Evolutionary conservation across 1,140 invertebrate species (phyloP), one percentile per base, ranked within the genome.

Genomic region (Atopsyche davidsoni): DNA sequence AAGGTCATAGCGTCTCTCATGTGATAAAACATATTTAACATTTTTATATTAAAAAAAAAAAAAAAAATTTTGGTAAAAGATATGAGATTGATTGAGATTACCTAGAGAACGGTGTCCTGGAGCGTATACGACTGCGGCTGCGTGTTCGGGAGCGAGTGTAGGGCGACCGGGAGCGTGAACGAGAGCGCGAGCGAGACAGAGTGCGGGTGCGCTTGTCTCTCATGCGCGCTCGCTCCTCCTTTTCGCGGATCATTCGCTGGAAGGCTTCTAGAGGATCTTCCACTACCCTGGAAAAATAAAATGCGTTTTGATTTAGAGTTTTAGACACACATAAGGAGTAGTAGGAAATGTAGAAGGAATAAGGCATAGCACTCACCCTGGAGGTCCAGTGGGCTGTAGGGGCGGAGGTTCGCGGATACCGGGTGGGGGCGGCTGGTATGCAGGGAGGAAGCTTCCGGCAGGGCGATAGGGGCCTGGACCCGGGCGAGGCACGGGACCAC

Each of bases 241-340:
- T 90, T 64, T 92, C 88, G 50, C 83, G 75, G 52, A 92, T 75
- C 69, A 92, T 86, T 53, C 86, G 73, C 63, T 91, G 83, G 67
- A 92, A 93, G 39, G 86, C 86, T 64, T 88, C 87, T 55, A 92
- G 64, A 7, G 87, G 86, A 68, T 92, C 87, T 31, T 40, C 83
- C 41, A 85, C 84, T n/a, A 79, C 73, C 17, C 82, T 85, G 58
- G 32, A 69, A 62, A 50, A 45, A 59, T 7, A 44, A 48, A 46
- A 24, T 39, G 32, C 24, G 25, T 31, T 9, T 4, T n/a, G 1
- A 21, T 48, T 18, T 17, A 9, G 4, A 23, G 9, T 35, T 11
- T n/a, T 18, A 7, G 38, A 18, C 21, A 40, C 21, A 40, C 24
- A n/a, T 28, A 7, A 35, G 10, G 17, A 35, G 17, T 28, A 4